These are phyloP conservation scores for Axea sp. DNA, from an alignment of 2,888 invertebrate genomes.

Conservation along the genomic window DNA sequence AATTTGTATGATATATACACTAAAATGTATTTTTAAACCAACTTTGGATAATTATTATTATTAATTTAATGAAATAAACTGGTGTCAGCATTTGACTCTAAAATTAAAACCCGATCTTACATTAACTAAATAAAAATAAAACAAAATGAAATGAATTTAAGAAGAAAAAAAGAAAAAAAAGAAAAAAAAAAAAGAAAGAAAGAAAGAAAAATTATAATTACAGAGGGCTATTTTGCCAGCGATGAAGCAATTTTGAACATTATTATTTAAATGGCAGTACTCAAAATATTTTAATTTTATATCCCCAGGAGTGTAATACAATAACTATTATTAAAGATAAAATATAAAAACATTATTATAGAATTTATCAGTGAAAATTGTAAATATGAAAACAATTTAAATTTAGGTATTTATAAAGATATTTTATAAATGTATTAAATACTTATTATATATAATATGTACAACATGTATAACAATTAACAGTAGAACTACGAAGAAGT, in stretches of 20 bases:
- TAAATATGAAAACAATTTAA: too few relatives aligned
- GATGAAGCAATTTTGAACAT: conserved; percentile 8
- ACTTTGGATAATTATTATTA: too few relatives aligned
- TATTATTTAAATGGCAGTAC: not conserved
- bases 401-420: too few relatives aligned
- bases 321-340: too few relatives aligned
- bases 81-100: not conserved
- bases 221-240: conserved; percentile 7
- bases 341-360: too few relatives aligned
- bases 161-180: not conserved
- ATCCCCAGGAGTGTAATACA: too few relatives aligned
- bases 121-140: conserved; percentile 1
- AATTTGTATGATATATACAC: conserved; percentile 1
- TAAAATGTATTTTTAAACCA: not conserved
- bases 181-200: not conserved
- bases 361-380: too few relatives aligned
- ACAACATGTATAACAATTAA: too few relatives aligned
- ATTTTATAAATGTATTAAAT: too few relatives aligned
- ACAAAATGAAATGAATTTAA: not conserved
- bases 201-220: not conserved
- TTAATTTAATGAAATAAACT: not conserved
- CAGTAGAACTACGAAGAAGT: too few relatives aligned
- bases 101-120: conserved; percentile 3
- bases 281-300: too few relatives aligned
- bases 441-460: too few relatives aligned